These are phyloP conservation scores for Anthopleura xanthogrammica DNA, from an alignment of 92 coral and sea anemone species.

Conservation along the genomic window DNA sequence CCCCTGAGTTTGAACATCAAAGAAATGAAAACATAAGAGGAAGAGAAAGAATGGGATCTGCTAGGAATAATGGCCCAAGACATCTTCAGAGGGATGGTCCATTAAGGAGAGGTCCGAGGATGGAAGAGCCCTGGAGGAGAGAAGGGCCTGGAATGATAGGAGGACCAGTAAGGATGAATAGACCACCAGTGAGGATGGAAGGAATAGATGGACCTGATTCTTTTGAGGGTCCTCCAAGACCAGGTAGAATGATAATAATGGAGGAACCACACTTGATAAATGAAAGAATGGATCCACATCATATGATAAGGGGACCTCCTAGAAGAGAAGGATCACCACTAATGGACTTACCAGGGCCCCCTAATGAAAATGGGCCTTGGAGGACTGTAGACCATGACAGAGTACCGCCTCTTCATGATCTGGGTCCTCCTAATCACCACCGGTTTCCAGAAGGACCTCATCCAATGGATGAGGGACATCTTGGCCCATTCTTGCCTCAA, in stretches of 20 bases:
- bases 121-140: constrained; percentile 24
- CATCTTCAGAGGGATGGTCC: constrained; percentile 36
- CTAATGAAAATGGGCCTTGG: constrained; percentile 29
- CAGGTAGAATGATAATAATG: constrained; percentile 38
- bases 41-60: neutral
- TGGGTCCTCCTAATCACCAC: constrained; percentile 40
- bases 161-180: constrained; percentile 14
- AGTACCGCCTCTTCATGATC: constrained; percentile 20
- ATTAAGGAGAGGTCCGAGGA: constrained; percentile 6
- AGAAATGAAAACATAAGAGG: constrained; percentile 22
- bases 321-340: constrained; percentile 28
- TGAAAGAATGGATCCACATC: neutral
- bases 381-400: constrained; percentile 11
- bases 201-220: constrained; percentile 23
- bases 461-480: constrained; percentile 45
- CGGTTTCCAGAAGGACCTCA: constrained; percentile 37
- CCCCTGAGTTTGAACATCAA: constrained; percentile 11
- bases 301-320: constrained; percentile 16
- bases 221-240: constrained; percentile 49
- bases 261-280: constrained; percentile 6
- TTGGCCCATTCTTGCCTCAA: constrained; percentile 38
- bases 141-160: neutral
- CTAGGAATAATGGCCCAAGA: constrained; percentile 23
- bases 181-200: neutral
- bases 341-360: constrained; percentile 11